Evolutionary conservation across 64 coral and sea anemone genomes (phyloP).

Genomic region (Actinia tenebrosa): DNA sequence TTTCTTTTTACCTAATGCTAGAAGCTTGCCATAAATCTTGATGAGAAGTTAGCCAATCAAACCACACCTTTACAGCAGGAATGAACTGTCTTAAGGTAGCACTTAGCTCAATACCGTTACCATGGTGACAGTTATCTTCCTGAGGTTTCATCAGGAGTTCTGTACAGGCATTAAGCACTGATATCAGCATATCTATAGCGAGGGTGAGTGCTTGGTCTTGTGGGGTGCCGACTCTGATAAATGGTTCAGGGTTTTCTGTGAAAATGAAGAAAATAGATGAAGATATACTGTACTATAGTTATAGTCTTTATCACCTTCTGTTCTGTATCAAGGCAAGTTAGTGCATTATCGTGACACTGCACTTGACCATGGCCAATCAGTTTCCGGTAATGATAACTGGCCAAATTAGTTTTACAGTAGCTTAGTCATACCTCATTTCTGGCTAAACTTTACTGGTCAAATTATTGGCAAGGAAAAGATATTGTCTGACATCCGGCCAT

Average conservation of each 20-base stretch:
- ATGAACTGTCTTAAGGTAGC: conserved; percentile 63
- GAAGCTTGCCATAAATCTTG: conserved; percentile 69
- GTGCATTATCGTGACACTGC: too few relatives aligned
- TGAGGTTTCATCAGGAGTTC: not conserved
- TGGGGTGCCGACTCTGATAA: conserved; percentile 72
- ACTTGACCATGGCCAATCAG: too few relatives aligned
- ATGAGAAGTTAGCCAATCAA: conserved; percentile 76
- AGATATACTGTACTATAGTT: too few relatives aligned
- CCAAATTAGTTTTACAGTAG: too few relatives aligned
- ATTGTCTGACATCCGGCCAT: too few relatives aligned
- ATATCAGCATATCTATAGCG: conserved; percentile 69
- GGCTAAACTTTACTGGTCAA: too few relatives aligned
- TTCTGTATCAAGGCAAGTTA: too few relatives aligned
- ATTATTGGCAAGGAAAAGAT: too few relatives aligned
- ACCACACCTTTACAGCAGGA: conserved; percentile 84
- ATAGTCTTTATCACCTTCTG: too few relatives aligned
- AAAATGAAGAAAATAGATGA: too few relatives aligned
- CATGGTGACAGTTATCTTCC: conserved; percentile 37
- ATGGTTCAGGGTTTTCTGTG: conserved; percentile 42
- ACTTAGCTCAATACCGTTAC: conserved; percentile 28
- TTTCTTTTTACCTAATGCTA: conserved; percentile 50
- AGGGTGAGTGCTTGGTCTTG: conserved; percentile 87
- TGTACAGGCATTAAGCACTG: conserved; percentile 49
- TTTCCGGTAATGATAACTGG: too few relatives aligned
- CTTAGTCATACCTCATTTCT: too few relatives aligned